Evolutionary conservation across 2,113 vertebrate genomes (phyloP).

Genomic region (Uria aalge): DNA sequence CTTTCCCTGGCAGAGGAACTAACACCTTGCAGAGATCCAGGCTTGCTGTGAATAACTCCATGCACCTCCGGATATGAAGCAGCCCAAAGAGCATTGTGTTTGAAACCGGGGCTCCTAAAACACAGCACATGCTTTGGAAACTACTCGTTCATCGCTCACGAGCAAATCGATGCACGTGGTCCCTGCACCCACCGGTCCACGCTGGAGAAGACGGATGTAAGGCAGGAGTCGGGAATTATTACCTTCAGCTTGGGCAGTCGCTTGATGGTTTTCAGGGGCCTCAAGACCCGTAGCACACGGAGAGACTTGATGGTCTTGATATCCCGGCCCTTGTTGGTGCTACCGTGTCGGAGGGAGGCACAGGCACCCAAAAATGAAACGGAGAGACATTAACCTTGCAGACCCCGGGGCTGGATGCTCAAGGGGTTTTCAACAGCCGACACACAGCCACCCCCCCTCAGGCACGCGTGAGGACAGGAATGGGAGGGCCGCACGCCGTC

Average conservation of each 20-base stretch:
- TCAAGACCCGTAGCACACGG: constrained; percentile 90
- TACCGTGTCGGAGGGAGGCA: constrained; percentile 1
- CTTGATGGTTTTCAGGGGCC: constrained; percentile 98
- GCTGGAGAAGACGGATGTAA: neutral
- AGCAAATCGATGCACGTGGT: fast-evolving
- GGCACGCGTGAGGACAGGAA: neutral
- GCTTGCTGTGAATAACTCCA: neutral
- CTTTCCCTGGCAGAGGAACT: neutral
- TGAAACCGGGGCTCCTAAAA: neutral
- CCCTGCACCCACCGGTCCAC: neutral
- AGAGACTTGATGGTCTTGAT: constrained; percentile 99
- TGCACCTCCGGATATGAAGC: neutral
- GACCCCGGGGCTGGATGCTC: neutral
- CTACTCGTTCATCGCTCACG: fast-evolving
- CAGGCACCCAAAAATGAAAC: neutral
- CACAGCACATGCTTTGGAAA: neutral
- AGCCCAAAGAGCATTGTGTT: neutral
- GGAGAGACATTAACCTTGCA: neutral
- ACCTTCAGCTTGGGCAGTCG: constrained; percentile 99
- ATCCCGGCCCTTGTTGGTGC: constrained; percentile 95
- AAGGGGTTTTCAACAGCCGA: neutral
- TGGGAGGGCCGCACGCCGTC: neutral
- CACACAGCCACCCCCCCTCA: neutral
- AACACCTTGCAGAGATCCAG: neutral
- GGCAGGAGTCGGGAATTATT: neutral